Evolutionary conservation across 2,888 invertebrate genomes (phyloP).

Genomic region (Amiota minor): DNA sequence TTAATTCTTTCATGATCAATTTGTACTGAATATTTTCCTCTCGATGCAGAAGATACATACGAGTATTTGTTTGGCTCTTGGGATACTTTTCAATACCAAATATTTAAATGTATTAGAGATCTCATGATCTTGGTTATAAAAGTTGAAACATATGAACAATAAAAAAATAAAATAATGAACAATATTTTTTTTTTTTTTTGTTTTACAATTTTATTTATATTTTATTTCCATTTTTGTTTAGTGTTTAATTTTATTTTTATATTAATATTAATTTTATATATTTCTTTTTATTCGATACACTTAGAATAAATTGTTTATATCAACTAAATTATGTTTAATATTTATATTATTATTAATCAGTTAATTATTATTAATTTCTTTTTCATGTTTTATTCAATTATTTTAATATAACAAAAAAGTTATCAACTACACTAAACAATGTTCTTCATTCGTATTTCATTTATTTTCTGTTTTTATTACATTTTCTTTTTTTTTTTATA

Average conservation of each 20-base stretch:
- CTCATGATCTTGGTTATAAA: too few species aligned
- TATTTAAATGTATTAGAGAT: too few species aligned
- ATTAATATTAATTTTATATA: constrained; percentile 22
- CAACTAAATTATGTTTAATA: constrained; percentile 37
- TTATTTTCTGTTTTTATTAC: constrained; percentile 42
- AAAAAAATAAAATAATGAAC: too few species aligned
- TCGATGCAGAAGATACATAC: too few species aligned
- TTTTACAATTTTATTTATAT: too few species aligned
- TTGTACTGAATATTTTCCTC: too few species aligned
- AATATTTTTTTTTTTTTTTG: too few species aligned
- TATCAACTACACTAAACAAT: constrained; percentile 70
- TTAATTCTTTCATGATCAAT: too few species aligned
- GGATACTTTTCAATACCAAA: too few species aligned
- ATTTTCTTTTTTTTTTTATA: constrained; percentile 36
- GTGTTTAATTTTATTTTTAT: constrained; percentile 2
- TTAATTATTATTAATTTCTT: constrained; percentile 49
- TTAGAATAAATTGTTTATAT: constrained; percentile 38
- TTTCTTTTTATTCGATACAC: constrained; percentile 41
- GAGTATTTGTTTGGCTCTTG: too few species aligned
- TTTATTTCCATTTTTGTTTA: background rate
- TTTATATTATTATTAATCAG: constrained; percentile 37
- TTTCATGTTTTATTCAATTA: constrained; percentile 30
- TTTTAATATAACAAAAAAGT: constrained; percentile 61
- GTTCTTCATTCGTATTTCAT: constrained; percentile 24
- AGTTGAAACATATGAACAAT: too few species aligned